Conservation (phyloP, 2,797 vertebrate genomes). For the Clarias fuscus region DNA sequence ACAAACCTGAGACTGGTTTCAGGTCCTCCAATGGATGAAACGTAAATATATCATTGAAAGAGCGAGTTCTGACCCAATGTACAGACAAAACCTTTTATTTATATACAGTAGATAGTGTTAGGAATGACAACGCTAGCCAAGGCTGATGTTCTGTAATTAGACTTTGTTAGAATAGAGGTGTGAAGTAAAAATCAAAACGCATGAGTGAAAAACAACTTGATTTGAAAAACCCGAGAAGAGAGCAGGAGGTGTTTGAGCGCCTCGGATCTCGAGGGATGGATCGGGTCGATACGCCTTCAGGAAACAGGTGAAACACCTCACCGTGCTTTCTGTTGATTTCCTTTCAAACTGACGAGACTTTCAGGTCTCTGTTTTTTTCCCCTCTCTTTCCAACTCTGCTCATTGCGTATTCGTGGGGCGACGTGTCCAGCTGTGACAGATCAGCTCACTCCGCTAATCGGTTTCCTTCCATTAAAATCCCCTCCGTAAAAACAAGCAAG, state of each 20-base stretch:
- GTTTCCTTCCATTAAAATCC: conserved; percentile 14
- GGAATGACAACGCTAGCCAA: not conserved
- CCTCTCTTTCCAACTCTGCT: not conserved
- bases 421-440: not conserved
- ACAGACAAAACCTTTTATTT: not conserved
- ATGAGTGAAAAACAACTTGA: not conserved
- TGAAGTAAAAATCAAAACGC: not conserved
- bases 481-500: not conserved
- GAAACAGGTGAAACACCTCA: conserved; percentile 34
- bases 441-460: conserved; percentile 17
- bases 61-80: not conserved
- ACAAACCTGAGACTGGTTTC: too few relatives aligned
- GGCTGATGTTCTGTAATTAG: not conserved
- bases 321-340: conserved; percentile 18
- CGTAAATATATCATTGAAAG: too few relatives aligned
- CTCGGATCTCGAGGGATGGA: conserved; percentile 9
- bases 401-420: not conserved
- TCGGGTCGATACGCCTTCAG: not conserved
- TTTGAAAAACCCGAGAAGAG: not conserved
- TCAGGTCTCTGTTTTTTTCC: not conserved
- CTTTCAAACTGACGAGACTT: conserved; percentile 8
- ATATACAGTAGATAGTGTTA: not conserved
- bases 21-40: too few relatives aligned
- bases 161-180: not conserved
- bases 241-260: conserved; percentile 31